Evolutionary conservation across 2,797 vertebrate species (phyloP).

Genomic region (Aplochiton taeniatus): DNA sequence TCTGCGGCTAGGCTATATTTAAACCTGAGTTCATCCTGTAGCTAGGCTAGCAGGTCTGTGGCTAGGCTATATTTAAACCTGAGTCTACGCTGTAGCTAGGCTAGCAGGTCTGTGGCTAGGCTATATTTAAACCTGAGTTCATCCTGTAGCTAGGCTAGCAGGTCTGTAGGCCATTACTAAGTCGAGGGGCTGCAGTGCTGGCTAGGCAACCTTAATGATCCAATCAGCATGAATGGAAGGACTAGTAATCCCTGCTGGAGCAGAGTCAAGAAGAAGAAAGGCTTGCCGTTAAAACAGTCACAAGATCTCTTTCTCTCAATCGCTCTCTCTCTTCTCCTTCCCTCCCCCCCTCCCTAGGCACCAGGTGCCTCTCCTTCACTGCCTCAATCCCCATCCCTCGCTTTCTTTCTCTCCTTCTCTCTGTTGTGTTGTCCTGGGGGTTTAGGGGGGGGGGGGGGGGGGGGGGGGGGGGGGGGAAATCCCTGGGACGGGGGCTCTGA

Average conservation of each 20-base stretch:
- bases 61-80: too few species aligned
- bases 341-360: conserved; percentile 65
- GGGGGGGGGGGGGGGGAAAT: conserved; percentile 83
- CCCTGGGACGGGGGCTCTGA: conserved; percentile 93
- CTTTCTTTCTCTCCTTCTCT: conserved; percentile 53
- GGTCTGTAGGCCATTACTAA: too few species aligned
- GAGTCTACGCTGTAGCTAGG: too few species aligned
- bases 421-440: conserved; percentile 56
- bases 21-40: too few species aligned
- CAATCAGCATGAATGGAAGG: conserved; percentile 80
- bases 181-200: too few species aligned
- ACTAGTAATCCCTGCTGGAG: conserved; percentile 81
- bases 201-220: conserved; percentile 72
- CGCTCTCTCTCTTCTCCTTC: conserved; percentile 48
- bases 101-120: too few species aligned
- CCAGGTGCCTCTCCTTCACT: conserved; percentile 65
- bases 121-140: too few species aligned
- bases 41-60: too few species aligned
- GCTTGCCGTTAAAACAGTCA: conserved; percentile 94
- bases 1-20: too few species aligned
- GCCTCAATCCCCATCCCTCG: not conserved
- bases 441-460: conserved; percentile 42
- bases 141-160: too few species aligned
- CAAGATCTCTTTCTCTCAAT: conserved; percentile 75
- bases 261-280: conserved; percentile 80